Evolutionary conservation across 2,888 invertebrate species (phyloP), one percentile per base, ranked within the genome.

Genomic region (Lordiphosa fenestrarum): DNA sequence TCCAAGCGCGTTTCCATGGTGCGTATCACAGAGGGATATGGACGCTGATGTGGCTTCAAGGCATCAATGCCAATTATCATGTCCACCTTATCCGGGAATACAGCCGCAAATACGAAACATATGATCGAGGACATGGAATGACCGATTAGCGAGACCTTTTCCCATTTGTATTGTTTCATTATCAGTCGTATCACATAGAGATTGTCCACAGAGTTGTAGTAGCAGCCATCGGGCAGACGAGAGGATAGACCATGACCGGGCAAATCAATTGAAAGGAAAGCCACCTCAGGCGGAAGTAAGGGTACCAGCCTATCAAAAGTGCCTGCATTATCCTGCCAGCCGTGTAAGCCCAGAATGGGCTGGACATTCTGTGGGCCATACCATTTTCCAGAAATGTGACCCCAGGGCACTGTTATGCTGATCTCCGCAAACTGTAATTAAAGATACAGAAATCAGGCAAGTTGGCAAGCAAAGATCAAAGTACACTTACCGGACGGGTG

Each of bases 291-390:
- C 15, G 90, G 88, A 23, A 95, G 86, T 53, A 92, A 85, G 0
- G 94, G 93, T 12, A 92, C 91, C 36, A 95, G 80, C 0, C 92
- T 91, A 88, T 95, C 94, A 90, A 92, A 95, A 0, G 94, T 92
- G n/a, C 93, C 94, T 3, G 94, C 94, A 86, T 95, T 95, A 86
- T 95, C 95, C 88, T 93, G 93, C 94, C 94, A 94, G 0, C 95
- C 95, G 85, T 95, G 95, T 0, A 95, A 77, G 0, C 93, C 93
- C 40, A 95, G 83, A 48, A 95, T 91, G 0, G 94, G 94, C 59
- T 93, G 86, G 0, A 87, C 80, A 72, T 92, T 89, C 65, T 91
- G 91, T 10, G 90, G 91, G 6, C 94, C 94, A 93, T 93, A 95
- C 90, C 94, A 91, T 87, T 94, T 94, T 1, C 92, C 94, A 3